Percentiles rank a stretch among this genome's conserved stretches.
Evolutionary conservation across 2,113 vertebrate species (phyloP).

Genomic region (Mustelus asterias): DNA sequence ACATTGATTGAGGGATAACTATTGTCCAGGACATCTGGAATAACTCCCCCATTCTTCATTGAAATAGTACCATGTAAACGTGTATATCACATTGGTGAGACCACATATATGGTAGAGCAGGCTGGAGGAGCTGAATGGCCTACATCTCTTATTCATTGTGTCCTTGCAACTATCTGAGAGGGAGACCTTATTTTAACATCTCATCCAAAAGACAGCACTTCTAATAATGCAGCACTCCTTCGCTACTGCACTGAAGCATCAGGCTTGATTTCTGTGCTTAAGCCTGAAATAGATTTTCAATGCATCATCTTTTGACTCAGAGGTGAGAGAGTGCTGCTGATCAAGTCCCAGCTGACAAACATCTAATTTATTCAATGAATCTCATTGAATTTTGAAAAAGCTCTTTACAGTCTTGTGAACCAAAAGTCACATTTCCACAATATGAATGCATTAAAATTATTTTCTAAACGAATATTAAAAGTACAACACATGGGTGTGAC

Average conservation of each 20-base stretch:
- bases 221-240: too few relatives aligned
- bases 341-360: background rate
- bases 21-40: background rate
- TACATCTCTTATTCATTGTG: background rate
- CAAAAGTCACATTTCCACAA: background rate
- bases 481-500: background rate
- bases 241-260: too few relatives aligned
- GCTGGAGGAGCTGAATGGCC: background rate
- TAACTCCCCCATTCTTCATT: background rate
- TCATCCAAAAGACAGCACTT: too few relatives aligned
- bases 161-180: background rate
- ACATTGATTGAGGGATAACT: background rate
- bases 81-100: background rate
- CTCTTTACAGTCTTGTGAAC: background rate
- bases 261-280: background rate
- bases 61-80: background rate
- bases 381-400: background rate
- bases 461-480: background rate
- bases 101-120: background rate
- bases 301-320: background rate
- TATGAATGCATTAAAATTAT: background rate
- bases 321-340: background rate
- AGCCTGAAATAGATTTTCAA: background rate
- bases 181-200: background rate
- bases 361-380: background rate